Base-by-base conservation (phyloP, 2,888 invertebrate species). In the Balanococcus diminutus region DNA sequence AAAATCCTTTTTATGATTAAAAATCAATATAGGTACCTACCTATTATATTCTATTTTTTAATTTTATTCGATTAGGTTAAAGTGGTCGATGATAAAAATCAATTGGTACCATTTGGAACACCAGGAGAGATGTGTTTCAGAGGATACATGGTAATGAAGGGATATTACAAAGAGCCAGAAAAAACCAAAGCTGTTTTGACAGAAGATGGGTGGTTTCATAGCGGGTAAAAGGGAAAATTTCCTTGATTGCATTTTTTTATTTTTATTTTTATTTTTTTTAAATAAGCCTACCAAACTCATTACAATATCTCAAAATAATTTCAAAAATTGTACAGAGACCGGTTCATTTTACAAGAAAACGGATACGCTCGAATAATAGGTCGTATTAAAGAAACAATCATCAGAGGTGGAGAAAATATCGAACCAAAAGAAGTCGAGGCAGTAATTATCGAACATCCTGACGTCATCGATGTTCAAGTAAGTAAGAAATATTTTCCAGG, bases 391-490 rank as follows among this genome's bases (percentile, higher is more conserved):
- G 88, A 88, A 46, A 87, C 88, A 16, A 88, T 88, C 0, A 89
- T 88, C 11, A 83, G 88, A 85, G 88, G 88, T 79, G 89, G 89
- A 11, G 88, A 89, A 88, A 88, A 92, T 87, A 93, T 96, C 86
- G 95, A 94, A 87, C 96, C 96, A 0, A 93, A 93, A 91, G 96
- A 96, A 91, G 92, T 96, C 25, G 96, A 96, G 89, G 93, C 95
- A 87, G 90, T 94, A 81, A 90, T 96, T 16, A 93, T 93, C 88
- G 92, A 92, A 0, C 95, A 96, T 90, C 94, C 95, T 0, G 92
- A 92, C 88, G 91, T 96, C 61, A 89, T 93, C 16, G 95, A 96
- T 89, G 93, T 92, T 61, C 94, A 95, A 89, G 94, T 94, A 90
- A 89, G 88, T n/a, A 82, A 36, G n/a, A n/a, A n/a, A n/a, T n/a